Evolutionary conservation across 2,797 vertebrate species (phyloP), one percentile per base, ranked within the genome.

Genomic region (Spatula clypeata): DNA sequence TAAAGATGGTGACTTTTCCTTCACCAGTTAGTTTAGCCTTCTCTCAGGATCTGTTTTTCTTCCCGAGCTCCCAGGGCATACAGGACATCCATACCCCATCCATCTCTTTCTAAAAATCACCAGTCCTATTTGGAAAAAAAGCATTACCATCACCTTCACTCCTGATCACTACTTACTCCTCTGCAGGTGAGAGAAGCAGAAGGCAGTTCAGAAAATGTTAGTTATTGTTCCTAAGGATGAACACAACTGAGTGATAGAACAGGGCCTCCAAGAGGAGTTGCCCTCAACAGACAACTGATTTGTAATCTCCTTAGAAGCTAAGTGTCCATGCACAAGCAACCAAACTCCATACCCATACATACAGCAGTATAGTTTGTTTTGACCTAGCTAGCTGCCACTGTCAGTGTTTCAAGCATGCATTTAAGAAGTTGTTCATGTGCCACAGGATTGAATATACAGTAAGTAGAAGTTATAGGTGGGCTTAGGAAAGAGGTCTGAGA

Each of bases 21-120:
- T 57, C 27, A 4, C 11, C 10, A 36, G 1, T 21, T 5, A 40
- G 1, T 21, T 5, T 74, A 1, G 6, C 31, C 12, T 61, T 32
- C 34, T 72, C 54, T 45, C 62, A n/a, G 11, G 24, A 83, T 14
- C 15, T 21, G 1, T 8, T 74, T 62, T 88, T 55, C 54, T 64
- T 45, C 42, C 20, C 20, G 21, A 66, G 29, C 10, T 76, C 26
- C 20, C 26, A 23, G 3, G 13, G 29, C 34, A 58, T 32, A 75
- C 17, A 61, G 17, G 11, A 61, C 15, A 4, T 58, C 24, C 51
- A 42, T 31, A 53, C 1, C 3, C 40, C 26, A 61, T 45, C 14
- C 15, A 19, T 21, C 36, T 38, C 26, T 20, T 67, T 69, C 42
- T 69, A 64, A 27, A 51, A 69, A 54, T 69, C 61, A 67, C 3